Evolutionary conservation across 2,888 invertebrate genomes (phyloP).

Genomic region (Thymelicus acteon): DNA sequence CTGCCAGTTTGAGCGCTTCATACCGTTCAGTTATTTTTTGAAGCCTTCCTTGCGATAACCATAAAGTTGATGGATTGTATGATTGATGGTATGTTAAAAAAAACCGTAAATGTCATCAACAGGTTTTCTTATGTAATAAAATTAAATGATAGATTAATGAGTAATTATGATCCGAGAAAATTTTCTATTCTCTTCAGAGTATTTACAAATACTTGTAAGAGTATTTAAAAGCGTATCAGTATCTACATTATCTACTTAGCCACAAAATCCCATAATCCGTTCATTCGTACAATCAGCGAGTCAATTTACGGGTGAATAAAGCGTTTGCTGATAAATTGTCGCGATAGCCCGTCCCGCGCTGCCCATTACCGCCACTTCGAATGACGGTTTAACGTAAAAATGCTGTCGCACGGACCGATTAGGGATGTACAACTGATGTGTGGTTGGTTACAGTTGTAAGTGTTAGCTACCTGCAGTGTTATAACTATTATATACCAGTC

Average conservation of each 20-base stretch:
- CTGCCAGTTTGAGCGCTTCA: no score
- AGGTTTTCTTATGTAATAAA: no score
- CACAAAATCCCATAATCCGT: slow-evolving; percentile 26
- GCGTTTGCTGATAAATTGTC: slow-evolving; percentile 24
- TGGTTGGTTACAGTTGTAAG: background rate
- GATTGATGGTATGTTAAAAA: no score
- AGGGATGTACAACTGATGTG: background rate
- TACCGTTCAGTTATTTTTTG: no score
- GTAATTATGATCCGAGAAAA: no score
- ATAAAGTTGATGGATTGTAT: no score
- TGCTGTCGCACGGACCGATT: slow-evolving; percentile 16
- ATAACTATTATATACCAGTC: no score
- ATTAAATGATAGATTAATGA: no score
- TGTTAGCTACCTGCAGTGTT: no score
- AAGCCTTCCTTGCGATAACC: no score
- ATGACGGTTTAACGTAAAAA: slow-evolving; percentile 30
- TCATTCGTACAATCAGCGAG: slow-evolving; percentile 26
- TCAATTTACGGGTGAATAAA: slow-evolving; percentile 35
- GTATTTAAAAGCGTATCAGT: slow-evolving; percentile 20
- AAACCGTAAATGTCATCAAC: no score
- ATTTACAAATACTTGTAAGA: background rate
- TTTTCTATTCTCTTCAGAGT: no score
- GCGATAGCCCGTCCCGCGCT: slow-evolving; percentile 13
- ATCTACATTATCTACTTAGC: slow-evolving; percentile 19
- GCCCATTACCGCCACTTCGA: slow-evolving; percentile 34